A percentile compares a stretch with the other conserved stretches of the same genome.
phyloP scores from a whole-genome alignment of 2,888 invertebrate genomes.

The Drosophila paramelanica region DNA sequence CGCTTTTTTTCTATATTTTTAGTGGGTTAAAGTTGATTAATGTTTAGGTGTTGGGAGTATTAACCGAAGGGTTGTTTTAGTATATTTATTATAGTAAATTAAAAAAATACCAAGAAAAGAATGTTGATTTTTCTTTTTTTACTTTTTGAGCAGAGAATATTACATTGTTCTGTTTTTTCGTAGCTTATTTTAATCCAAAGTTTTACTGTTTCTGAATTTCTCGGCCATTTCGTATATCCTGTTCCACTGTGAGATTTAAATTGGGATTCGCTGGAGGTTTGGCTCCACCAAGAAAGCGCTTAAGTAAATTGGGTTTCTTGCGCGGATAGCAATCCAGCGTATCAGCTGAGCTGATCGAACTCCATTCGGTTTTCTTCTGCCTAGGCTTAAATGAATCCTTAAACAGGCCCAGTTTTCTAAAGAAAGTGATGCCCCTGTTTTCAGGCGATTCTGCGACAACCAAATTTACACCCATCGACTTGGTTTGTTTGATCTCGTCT shows the following conservation, averaged over 20 bases:
- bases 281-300: conserved; percentile 24
- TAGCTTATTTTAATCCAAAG: not conserved
- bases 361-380: not conserved
- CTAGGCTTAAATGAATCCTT: not conserved
- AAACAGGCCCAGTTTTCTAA: conserved; percentile 7
- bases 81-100: too few species aligned
- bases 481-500: not conserved
- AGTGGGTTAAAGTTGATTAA: not conserved
- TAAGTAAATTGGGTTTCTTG: conserved; percentile 25
- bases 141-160: not conserved
- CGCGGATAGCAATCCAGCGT: not conserved
- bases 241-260: not conserved
- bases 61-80: too few species aligned
- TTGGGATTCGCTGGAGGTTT: not conserved
- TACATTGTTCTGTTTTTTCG: not conserved
- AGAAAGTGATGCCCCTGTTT: not conserved
- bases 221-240: not conserved
- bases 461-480: not conserved
- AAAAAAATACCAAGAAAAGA: too few species aligned
- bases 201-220: not conserved
- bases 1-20: not conserved
- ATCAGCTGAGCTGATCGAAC: not conserved
- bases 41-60: too few species aligned
- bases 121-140: not conserved
- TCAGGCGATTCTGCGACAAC: not conserved